A percentile compares a stretch with the other conserved stretches of the same genome.
phyloP scores from a whole-genome alignment of 2,888 invertebrate genomes.

The Bursaphelenchus okinawaensis region DNA sequence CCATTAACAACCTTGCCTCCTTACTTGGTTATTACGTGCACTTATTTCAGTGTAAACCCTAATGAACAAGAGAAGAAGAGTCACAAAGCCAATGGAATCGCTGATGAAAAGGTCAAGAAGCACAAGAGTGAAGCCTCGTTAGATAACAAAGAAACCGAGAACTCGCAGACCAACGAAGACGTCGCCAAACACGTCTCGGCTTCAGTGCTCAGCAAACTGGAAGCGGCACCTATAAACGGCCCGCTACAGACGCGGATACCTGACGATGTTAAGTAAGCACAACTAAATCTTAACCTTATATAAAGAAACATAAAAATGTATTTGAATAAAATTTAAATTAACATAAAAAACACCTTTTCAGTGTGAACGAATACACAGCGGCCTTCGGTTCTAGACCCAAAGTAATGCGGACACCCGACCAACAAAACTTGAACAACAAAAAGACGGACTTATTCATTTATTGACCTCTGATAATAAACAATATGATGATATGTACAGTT shows the following conservation, averaged over 20 bases:
- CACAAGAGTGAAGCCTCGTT: slow-evolving; percentile 4
- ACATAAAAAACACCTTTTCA: slow-evolving; percentile 20
- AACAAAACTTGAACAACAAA: slow-evolving; percentile 8
- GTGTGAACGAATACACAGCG: slow-evolving; percentile 43
- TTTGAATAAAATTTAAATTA: no score
- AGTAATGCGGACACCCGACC: slow-evolving; percentile 51
- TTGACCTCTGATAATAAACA: neutral
- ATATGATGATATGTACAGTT: neutral
- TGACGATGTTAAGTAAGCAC: slow-evolving; percentile 30
- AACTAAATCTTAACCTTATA: no score
- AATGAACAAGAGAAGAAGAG: neutral
- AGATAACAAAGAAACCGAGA: slow-evolving; percentile 3
- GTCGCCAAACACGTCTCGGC: neutral
- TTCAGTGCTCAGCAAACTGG: slow-evolving; percentile 4
- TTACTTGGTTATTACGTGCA: no score
- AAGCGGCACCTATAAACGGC: slow-evolving; percentile 28
- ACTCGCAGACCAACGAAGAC: slow-evolving; percentile 9
- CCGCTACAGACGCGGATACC: slow-evolving; percentile 25
- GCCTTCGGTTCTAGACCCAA: slow-evolving; percentile 54
- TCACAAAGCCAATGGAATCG: neutral
- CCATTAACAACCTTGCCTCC: no score
- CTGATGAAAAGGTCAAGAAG: neutral
- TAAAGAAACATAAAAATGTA: neutral
- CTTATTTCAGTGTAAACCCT: neutral
- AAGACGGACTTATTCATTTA: slow-evolving; percentile 1